These are phyloP conservation scores for Gymnosoma rotundatum DNA, from an alignment of 2,888 invertebrate genomes.

Conservation along the genomic window DNA sequence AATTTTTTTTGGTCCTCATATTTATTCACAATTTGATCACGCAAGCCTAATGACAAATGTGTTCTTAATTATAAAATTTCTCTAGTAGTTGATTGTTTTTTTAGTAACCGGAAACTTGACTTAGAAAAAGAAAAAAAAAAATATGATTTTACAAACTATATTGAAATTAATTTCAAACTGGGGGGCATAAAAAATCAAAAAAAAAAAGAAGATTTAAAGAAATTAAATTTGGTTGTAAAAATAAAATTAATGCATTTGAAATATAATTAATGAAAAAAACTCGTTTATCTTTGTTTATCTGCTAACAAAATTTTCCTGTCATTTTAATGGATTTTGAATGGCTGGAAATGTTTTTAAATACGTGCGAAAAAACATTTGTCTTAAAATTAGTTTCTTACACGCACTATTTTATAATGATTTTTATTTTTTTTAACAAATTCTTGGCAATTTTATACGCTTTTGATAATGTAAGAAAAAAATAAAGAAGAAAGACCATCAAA, in stretches of 20 bases:
- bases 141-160: too few relatives aligned
- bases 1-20: not conserved
- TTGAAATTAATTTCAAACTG: too few relatives aligned
- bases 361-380: not conserved
- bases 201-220: too few relatives aligned
- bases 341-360: conserved; percentile 15
- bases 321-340: conserved; percentile 16
- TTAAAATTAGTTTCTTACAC: not conserved
- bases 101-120: conserved; percentile 35
- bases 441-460: too few relatives aligned
- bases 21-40: not conserved
- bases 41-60: not conserved
- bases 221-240: too few relatives aligned
- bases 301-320: not conserved
- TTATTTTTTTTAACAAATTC: not conserved
- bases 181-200: too few relatives aligned
- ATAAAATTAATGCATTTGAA: too few relatives aligned
- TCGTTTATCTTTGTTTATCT: too few relatives aligned
- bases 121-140: not conserved
- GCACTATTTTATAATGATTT: not conserved
- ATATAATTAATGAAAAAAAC: too few relatives aligned
- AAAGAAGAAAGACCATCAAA: too few relatives aligned
- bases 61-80: not conserved
- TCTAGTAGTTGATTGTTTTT: not conserved
- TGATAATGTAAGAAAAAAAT: not conserved